Evolutionary conservation across 2,113 vertebrate species (phyloP), one percentile per base, ranked within the genome.

Genomic region (Laticauda colubrina): DNA sequence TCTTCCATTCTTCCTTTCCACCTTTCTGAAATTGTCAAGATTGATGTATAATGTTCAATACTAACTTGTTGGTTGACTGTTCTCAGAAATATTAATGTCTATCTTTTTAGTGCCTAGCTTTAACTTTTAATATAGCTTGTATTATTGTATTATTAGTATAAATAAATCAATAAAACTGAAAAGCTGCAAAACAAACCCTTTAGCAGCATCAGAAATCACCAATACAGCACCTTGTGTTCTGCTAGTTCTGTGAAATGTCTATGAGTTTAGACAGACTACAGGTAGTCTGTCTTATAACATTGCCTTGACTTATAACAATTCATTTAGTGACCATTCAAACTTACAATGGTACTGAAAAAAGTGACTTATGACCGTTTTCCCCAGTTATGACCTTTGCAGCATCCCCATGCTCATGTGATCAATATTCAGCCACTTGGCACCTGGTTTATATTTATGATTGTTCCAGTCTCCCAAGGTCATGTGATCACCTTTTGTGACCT

Each of bases 101-200:
- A n/a, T 88, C 95, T 5, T 0, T 61, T 54, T 43, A 90, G 69
- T 85, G 91, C 91, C 54, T 95, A 92, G 56, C 56, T 61, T 92
- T 88, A 90, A 91, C 93, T 75, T 34, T 61, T 61, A 94, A 95
- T 55, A 11, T 51, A 34, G 4, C 24, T 89, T 93, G 61, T 34
- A 69, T 90, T 93, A 53, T 12, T 95, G 91, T 93, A 95, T 91
- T 86, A 53, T 92, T 59, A 75, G 26, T 34, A 57, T 29, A 91
- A 85, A 93, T 12, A 85, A 87, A 75, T 26, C 55, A 61, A 20
- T 11, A 53, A 43, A 59, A 92, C 87, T 89, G 57, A 59, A 93
- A 95, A 91, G 26, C 53, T n/a, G 51, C 64, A 4, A 93, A 95
- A 96, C 85, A n/a, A 94, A 94, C 94, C 88, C 0, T 81, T 94